A percentile compares a stretch with the other conserved stretches of the same genome.
phyloP scores from a whole-genome alignment of 2,797 vertebrate species.

The Enteromius trimaculatus region DNA sequence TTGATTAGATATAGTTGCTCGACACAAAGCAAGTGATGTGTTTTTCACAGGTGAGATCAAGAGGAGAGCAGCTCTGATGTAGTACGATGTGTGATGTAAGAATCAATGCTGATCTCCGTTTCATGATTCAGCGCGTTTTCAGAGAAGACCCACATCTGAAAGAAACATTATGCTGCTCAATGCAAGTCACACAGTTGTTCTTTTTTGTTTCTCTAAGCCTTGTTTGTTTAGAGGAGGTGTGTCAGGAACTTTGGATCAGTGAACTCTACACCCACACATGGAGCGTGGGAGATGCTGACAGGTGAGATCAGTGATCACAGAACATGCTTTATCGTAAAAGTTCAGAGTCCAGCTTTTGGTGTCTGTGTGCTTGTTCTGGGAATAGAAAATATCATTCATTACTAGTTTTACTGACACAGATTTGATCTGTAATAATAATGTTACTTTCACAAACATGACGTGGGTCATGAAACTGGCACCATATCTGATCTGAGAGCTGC shows the following conservation, averaged over 20 bases:
- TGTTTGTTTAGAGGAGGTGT: slow-evolving; percentile 44
- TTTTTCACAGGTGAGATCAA: slow-evolving; percentile 20
- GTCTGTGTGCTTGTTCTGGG: background rate
- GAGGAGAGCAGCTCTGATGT: background rate
- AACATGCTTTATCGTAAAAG: slow-evolving; percentile 31
- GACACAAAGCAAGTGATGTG: background rate
- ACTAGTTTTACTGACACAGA: slow-evolving; percentile 1
- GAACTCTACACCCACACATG: slow-evolving; percentile 49
- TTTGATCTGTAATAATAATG: slow-evolving; percentile 1
- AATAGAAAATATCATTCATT: slow-evolving; percentile 1
- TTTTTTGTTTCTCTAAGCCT: slow-evolving; percentile 21
- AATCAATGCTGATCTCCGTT: slow-evolving; percentile 18
- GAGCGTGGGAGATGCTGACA: slow-evolving; percentile 43
- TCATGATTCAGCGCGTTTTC: slow-evolving; percentile 33
- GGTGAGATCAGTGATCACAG: slow-evolving; percentile 45
- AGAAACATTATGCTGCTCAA: slow-evolving; percentile 13
- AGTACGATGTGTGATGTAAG: slow-evolving; percentile 34
- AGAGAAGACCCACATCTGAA: slow-evolving; percentile 23
- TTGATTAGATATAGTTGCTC: background rate
- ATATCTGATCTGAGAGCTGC: background rate
- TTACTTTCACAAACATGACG: slow-evolving; percentile 11
- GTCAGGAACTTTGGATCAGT: slow-evolving; percentile 55
- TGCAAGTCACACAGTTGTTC: slow-evolving; percentile 22
- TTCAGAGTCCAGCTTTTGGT: slow-evolving; percentile 32
- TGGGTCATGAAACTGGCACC: background rate